phyloP scores from a whole-genome alignment of 2,797 vertebrate genomes.

The Todus mexicanus region DNA sequence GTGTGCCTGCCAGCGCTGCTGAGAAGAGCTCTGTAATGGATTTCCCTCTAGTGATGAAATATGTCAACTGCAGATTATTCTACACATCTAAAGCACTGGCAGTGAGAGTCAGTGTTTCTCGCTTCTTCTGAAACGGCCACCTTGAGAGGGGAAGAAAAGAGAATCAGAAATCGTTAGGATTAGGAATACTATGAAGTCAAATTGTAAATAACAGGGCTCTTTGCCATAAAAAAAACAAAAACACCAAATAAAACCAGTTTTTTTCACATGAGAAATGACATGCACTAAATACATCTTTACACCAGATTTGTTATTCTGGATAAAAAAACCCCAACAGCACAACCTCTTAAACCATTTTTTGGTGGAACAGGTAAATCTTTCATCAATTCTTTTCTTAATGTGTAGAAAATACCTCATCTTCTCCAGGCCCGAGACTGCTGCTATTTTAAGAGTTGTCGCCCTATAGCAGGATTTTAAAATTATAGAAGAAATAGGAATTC shows the following conservation, averaged over 20 bases:
- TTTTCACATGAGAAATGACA: neutral
- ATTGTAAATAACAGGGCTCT: neutral
- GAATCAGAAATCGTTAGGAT: neutral
- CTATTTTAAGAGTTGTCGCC: neutral
- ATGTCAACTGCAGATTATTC: neutral
- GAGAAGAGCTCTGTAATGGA: neutral
- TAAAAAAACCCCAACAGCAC: neutral
- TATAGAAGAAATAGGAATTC: neutral
- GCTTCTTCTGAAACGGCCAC: neutral
- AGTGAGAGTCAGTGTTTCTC: neutral
- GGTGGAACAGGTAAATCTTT: neutral
- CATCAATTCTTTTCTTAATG: neutral
- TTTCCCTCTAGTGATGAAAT: conserved; percentile 54
- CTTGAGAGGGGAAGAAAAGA: neutral
- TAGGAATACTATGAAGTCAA: neutral
- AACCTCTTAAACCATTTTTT: neutral
- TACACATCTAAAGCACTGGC: neutral
- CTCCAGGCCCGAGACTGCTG: neutral
- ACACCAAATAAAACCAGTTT: neutral
- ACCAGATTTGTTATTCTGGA: neutral
- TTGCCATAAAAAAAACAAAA: neutral
- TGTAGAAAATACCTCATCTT: neutral
- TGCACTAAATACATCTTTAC: neutral
- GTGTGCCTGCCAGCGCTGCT: neutral
- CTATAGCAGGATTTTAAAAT: neutral